A percentile compares a stretch with the other conserved stretches of the same genome.
Evolutionary conservation across 2,113 vertebrate species (phyloP).

Genomic region (Hippocampus zosterae): DNA sequence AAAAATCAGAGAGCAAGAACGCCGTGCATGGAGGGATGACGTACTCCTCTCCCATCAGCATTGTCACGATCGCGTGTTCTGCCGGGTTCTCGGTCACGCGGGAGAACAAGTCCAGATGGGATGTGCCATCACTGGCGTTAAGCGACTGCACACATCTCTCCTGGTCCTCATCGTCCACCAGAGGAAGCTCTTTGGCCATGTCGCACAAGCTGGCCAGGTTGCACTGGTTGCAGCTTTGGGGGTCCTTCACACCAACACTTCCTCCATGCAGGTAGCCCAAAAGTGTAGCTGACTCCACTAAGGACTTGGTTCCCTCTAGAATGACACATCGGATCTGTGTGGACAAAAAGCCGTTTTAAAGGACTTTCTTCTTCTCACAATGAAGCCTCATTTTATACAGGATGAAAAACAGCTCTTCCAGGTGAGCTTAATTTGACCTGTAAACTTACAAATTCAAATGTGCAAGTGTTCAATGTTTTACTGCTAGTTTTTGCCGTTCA

Average conservation of each 20-base stretch:
- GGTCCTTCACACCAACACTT: constrained; percentile 19
- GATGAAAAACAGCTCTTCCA: too few relatives aligned
- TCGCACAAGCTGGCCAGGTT: constrained; percentile 83
- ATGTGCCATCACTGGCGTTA: constrained; percentile 28
- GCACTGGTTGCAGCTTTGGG: constrained; percentile 54
- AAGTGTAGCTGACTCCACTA: constrained; percentile 76
- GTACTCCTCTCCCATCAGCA: constrained; percentile 85
- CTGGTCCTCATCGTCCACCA: constrained; percentile 50
- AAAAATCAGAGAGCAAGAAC: constrained; percentile 92
- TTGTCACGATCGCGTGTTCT: constrained; percentile 63
- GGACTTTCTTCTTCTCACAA: too few relatives aligned
- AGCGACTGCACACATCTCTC: constrained; percentile 48
- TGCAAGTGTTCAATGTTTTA: too few relatives aligned
- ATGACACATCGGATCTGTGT: constrained; percentile 79
- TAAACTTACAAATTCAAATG: too few relatives aligned
- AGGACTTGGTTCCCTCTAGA: constrained; percentile 73
- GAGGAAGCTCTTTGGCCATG: constrained; percentile 83
- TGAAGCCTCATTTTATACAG: too few relatives aligned
- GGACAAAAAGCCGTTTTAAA: not conserved
- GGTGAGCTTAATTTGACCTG: too few relatives aligned
- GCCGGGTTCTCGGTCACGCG: constrained; percentile 76
- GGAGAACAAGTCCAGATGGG: constrained; percentile 77
- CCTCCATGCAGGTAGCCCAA: constrained; percentile 70
- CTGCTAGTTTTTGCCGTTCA: too few relatives aligned
- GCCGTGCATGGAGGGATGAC: constrained; percentile 80